Conservation (phyloP, 1,140 invertebrate species). For the Anadara kagoshimensis region DNA sequence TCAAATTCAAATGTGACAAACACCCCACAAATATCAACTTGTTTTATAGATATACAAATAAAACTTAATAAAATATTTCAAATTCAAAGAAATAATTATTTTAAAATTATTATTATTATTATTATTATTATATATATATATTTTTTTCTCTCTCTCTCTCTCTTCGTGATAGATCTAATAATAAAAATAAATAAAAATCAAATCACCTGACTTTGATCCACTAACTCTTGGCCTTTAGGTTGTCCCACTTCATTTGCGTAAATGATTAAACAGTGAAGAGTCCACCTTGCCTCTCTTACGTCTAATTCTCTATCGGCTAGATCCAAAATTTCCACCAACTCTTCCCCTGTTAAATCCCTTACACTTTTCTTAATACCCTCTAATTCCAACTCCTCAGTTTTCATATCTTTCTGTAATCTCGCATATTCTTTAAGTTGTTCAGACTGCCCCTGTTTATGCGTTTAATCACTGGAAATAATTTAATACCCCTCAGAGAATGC, state of each 20-base stretch:
- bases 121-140: no score
- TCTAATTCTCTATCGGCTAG: constrained; percentile 6
- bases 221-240: constrained; percentile 14
- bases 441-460: constrained; percentile 1
- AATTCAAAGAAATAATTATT: no score
- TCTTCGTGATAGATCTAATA: no score
- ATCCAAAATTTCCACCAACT: background rate
- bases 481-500: constrained; percentile 4
- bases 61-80: no score
- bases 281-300: constrained; percentile 20
- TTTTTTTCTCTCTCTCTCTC: no score
- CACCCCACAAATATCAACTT: no score
- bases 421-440: constrained; percentile 13
- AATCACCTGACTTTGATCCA: background rate
- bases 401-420: background rate
- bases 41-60: no score
- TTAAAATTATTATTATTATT: no score
- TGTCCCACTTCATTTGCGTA: constrained; percentile 18
- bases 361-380: background rate
- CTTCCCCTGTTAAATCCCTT: background rate
- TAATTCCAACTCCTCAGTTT: background rate
- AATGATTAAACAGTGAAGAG: constrained; percentile 5
- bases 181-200: no score
- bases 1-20: no score
- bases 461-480: constrained; percentile 9